Evolutionary conservation across 2,888 invertebrate species (phyloP).

Genomic region (Sarcophaga carnaria): DNA sequence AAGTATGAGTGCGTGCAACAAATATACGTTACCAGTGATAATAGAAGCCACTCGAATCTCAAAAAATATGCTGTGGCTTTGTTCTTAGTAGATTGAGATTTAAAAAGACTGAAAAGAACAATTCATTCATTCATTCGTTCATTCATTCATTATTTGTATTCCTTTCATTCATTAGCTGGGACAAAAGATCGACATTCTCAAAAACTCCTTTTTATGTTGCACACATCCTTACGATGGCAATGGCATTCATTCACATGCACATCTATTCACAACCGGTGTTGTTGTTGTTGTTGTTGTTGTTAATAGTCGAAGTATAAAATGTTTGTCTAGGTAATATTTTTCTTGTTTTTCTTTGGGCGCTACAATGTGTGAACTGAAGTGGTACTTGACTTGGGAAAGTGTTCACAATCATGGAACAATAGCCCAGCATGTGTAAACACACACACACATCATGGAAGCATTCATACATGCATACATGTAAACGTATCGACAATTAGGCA

Average conservation of each 20-base stretch:
- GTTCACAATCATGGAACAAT: constrained; percentile 28
- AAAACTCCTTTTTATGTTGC: constrained; percentile 40
- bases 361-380: constrained; percentile 62
- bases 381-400: constrained; percentile 63
- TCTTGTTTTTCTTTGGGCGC: not conserved
- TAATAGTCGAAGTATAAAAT: not conserved
- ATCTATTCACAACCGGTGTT: constrained; percentile 24
- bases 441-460: constrained; percentile 38
- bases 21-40: not conserved
- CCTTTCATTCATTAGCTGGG: constrained; percentile 43
- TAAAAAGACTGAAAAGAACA: constrained; percentile 24
- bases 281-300: too few relatives aligned
- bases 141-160: constrained; percentile 55
- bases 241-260: constrained; percentile 29
- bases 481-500: not conserved
- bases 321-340: constrained; percentile 31
- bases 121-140: not conserved
- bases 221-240: constrained; percentile 23
- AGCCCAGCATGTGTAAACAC: constrained; percentile 57
- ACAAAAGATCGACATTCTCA: constrained; percentile 31
- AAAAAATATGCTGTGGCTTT: constrained; percentile 1
- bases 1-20: not conserved
- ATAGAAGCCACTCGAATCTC: constrained; percentile 20
- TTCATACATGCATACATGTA: not conserved
- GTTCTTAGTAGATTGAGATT: constrained; percentile 23